Percentiles rank a stretch among this genome's conserved stretches.
Conservation (phyloP, 2,113 vertebrate genomes). For the Euleptes europaea region DNA sequence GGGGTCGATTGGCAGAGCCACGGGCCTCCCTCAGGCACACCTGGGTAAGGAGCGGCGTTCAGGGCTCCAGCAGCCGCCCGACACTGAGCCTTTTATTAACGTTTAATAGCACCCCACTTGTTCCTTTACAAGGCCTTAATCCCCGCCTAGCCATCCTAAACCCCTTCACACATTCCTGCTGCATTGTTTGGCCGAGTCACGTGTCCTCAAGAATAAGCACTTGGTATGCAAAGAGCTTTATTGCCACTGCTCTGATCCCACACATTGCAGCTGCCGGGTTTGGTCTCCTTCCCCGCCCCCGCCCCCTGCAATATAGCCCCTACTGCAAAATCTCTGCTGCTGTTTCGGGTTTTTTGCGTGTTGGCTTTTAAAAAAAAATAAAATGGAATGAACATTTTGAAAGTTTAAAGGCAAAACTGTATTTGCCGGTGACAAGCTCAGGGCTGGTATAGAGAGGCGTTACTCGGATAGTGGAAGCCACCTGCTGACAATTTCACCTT, state of each 20-base stretch:
- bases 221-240: constrained; percentile 18
- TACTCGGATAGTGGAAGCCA: constrained; percentile 31
- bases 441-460: constrained; percentile 58
- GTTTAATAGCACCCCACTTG: neutral
- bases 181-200: fast-evolving
- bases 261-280: neutral
- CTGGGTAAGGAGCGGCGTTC: neutral
- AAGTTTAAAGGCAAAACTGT: constrained; percentile 34
- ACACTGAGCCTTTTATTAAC: neutral
- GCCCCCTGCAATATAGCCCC: neutral
- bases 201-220: neutral
- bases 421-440: constrained; percentile 61
- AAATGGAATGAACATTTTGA: constrained; percentile 58
- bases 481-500: constrained; percentile 47
- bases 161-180: neutral
- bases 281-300: neutral
- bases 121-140: constrained; percentile 12
- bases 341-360: neutral
- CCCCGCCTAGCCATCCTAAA: neutral
- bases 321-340: neutral
- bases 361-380: no score
- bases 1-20: fast-evolving
- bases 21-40: neutral
- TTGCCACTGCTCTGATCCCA: neutral
- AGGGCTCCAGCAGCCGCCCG: fast-evolving